phyloP scores from a whole-genome alignment of 2,113 vertebrate species.

The Amphiprion ocellaris region DNA sequence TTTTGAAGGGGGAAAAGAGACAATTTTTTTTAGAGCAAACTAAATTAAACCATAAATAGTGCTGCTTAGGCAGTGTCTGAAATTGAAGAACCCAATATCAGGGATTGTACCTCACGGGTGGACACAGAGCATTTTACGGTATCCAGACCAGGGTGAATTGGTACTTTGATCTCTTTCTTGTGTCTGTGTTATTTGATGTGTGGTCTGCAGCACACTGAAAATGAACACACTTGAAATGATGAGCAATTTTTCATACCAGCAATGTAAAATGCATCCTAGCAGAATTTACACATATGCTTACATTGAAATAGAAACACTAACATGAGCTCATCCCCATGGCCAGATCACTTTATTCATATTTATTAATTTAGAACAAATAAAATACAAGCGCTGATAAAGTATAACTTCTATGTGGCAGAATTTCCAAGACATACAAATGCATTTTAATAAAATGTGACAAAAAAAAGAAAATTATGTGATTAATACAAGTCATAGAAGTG shows the following conservation, averaged over 20 bases:
- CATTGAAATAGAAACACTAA: no score
- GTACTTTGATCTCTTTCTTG: conserved; percentile 51
- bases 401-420: no score
- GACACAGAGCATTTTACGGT: conserved; percentile 32
- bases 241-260: conserved; percentile 2
- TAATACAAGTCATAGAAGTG: not conserved
- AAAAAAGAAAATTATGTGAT: not conserved
- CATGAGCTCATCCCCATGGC: no score
- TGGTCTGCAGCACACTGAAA: conserved; percentile 23
- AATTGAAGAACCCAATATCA: conserved; percentile 49
- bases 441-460: not conserved
- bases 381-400: no score
- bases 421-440: not conserved
- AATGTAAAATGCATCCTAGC: conserved; percentile 8
- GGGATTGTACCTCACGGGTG: conserved; percentile 25
- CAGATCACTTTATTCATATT: no score
- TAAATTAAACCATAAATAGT: conserved; percentile 60
- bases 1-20: conserved; percentile 32
- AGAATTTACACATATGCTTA: no score
- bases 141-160: conserved; percentile 31
- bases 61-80: conserved; percentile 46
- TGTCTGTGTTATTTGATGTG: conserved; percentile 27
- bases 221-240: conserved; percentile 21
- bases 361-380: no score
- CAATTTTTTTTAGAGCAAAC: conserved; percentile 34